Evolutionary conservation across 2,888 invertebrate species (phyloP).

Genomic region (Temnothorax ravouxi): DNA sequence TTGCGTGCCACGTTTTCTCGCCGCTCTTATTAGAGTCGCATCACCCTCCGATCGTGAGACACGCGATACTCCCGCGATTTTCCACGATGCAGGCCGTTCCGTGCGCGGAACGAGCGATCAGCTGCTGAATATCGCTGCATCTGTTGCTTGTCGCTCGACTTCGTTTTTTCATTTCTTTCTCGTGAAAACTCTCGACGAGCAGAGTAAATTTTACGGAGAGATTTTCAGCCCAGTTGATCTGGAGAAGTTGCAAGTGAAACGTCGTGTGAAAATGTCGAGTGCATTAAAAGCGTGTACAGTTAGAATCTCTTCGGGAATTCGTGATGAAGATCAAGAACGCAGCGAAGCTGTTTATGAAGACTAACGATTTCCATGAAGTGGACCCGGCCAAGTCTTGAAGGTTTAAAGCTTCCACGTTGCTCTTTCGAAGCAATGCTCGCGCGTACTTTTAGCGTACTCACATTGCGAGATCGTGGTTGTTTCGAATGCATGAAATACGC

Average conservation of each 20-base stretch:
- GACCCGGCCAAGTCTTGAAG: background rate
- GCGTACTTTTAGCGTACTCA: slow-evolving; percentile 10
- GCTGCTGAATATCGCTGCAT: background rate
- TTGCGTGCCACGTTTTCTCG: slow-evolving; percentile 41
- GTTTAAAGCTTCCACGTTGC: background rate
- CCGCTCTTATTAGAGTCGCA: slow-evolving; percentile 21
- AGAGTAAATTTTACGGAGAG: background rate
- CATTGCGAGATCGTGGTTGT: slow-evolving; percentile 5
- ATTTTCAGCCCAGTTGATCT: background rate
- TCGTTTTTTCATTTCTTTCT: background rate
- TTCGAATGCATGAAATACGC: slow-evolving; percentile 1
- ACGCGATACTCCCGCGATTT: slow-evolving; percentile 38
- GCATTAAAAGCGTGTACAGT: background rate
- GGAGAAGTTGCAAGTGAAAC: background rate
- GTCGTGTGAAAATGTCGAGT: background rate
- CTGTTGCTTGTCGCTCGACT: background rate
- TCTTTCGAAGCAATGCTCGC: slow-evolving; percentile 3
- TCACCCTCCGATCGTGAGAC: background rate
- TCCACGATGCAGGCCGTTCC: background rate
- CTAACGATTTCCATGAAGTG: background rate
- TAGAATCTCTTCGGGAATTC: background rate
- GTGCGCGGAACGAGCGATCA: slow-evolving; percentile 28
- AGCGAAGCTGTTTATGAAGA: background rate
- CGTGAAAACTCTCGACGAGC: background rate
- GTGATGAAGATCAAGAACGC: background rate